Base-by-base conservation (phyloP, 2,797 vertebrate genomes). In the Neostethus bicornis region DNA sequence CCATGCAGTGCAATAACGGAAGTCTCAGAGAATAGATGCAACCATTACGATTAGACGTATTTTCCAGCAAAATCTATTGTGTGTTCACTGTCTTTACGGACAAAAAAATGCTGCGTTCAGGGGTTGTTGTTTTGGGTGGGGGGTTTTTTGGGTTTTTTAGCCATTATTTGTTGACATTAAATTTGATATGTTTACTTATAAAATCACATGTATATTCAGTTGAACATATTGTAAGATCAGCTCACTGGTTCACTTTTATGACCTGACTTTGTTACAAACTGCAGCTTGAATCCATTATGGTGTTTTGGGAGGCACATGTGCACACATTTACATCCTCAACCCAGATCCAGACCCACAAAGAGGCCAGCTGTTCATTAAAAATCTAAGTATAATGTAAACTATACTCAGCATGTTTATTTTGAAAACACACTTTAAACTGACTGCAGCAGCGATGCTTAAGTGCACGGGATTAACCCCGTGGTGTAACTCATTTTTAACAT, bases 401-500 rank as follows among this genome's bases (percentile, higher is more conserved):
- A 12, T 4, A 41, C 19, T 21, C 19, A 11, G 10, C 19, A 41
- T 13, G 6, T 20, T 39, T 5, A 39, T 10, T 20, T 9, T 1
- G 7, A 39, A n/a, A n/a, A 39, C 17, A 11, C 8, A 4, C 20
- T 39, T 39, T 20, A 39, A 20, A 12, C 39, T 12, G 17, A 10
- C 11, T 20, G 20, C 10, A 12, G 19, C 19, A 3, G 2, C 48
- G 9, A 25, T 13, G 29, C 31, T 50, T 32, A 61, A 16, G 16
- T 5, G 16, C 17, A 23, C 39, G 16, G n/a, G 14, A 56, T 29
- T 31, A 20, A 32, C 37, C 61, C 46, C 38, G 50, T 12, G 7
- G 14, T 34, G 28, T n/a, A 43, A 28, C 55, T 53, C 35, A 60
- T 58, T 64, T 68, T 55, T n/a, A 25, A 35, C 57, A 58, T 28